A percentile compares a stretch with the other conserved stretches of the same genome.
Evolutionary conservation across 2,888 invertebrate genomes (phyloP).

Genomic region (Xanthostigma xanthostigma): DNA sequence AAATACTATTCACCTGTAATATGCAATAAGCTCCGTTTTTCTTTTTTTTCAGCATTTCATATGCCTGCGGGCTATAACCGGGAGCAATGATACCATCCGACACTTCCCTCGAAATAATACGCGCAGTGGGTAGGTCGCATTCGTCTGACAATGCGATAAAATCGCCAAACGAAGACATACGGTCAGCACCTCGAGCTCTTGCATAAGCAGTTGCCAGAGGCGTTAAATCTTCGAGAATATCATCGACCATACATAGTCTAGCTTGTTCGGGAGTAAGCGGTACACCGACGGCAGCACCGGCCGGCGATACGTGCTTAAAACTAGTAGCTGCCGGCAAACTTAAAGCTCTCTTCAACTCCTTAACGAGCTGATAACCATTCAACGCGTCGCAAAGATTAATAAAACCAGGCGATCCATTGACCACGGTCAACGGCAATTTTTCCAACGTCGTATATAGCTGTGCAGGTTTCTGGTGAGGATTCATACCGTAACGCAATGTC

Average conservation of each 20-base stretch:
- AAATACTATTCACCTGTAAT: constrained; percentile 40
- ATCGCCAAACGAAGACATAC: constrained; percentile 99
- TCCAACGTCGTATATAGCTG: constrained; percentile 72
- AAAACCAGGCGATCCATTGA: constrained; percentile 93
- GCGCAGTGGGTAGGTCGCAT: constrained; percentile 83
- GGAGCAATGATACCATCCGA: constrained; percentile 98
- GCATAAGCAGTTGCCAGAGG: constrained; percentile 88
- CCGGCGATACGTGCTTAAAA: constrained; percentile 97
- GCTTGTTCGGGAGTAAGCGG: constrained; percentile 63
- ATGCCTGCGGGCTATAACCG: constrained; percentile 68
- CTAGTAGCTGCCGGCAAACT: constrained; percentile 84
- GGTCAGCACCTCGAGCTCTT: constrained; percentile 89
- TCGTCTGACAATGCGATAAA: constrained; percentile 86
- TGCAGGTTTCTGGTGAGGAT: constrained; percentile 95
- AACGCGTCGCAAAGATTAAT: constrained; percentile 95
- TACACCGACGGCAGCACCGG: constrained; percentile 86
- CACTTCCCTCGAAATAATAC: constrained; percentile 83
- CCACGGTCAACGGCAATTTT: constrained; percentile 67
- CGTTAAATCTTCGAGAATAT: constrained; percentile 53
- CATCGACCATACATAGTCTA: constrained; percentile 85
- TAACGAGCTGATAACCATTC: constrained; percentile 93
- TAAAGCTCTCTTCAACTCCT: constrained; percentile 66
- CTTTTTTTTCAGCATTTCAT: constrained; percentile 81
- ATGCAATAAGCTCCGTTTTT: constrained; percentile 88
- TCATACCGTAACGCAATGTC: constrained; percentile 88